Percentiles rank a stretch among this genome's conserved stretches.
These are phyloP conservation scores for Gryllus longicercus DNA, from an alignment of 2,888 invertebrate species.

Conservation along the genomic window DNA sequence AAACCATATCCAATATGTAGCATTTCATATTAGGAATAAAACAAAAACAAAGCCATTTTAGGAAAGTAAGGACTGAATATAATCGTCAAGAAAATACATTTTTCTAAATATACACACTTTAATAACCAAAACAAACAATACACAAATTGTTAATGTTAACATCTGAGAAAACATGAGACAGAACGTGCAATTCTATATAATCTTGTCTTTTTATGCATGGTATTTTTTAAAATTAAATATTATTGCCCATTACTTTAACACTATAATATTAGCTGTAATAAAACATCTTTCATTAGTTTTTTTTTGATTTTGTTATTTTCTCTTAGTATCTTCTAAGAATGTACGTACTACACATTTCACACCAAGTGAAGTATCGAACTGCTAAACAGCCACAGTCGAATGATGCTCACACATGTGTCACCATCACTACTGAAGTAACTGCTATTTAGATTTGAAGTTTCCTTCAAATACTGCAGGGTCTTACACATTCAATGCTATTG, in stretches of 20 bases:
- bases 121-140: conserved; percentile 40
- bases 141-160: conserved; percentile 38
- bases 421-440: conserved; percentile 17
- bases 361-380: conserved; percentile 12
- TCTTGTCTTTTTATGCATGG: conserved; percentile 38
- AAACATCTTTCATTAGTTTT: conserved; percentile 34
- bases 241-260: conserved; percentile 34
- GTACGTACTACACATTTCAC: conserved; percentile 27
- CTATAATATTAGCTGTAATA: conserved; percentile 34
- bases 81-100: neutral
- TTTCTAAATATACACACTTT: conserved; percentile 40
- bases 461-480: conserved; percentile 18
- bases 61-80: neutral
- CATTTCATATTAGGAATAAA: neutral
- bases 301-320: conserved; percentile 25
- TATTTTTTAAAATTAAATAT: conserved; percentile 34
- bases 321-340: conserved; percentile 23
- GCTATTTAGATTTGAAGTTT: neutral
- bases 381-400: conserved; percentile 18
- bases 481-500: conserved; percentile 22
- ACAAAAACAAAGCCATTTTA: neutral
- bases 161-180: conserved; percentile 37
- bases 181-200: conserved; percentile 38
- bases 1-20: no score
- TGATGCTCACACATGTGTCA: neutral